Percentiles rank a stretch among this genome's conserved stretches.
Conservation (phyloP, 2,888 invertebrate genomes). For the Scelioninae gen. 2 region DNA sequence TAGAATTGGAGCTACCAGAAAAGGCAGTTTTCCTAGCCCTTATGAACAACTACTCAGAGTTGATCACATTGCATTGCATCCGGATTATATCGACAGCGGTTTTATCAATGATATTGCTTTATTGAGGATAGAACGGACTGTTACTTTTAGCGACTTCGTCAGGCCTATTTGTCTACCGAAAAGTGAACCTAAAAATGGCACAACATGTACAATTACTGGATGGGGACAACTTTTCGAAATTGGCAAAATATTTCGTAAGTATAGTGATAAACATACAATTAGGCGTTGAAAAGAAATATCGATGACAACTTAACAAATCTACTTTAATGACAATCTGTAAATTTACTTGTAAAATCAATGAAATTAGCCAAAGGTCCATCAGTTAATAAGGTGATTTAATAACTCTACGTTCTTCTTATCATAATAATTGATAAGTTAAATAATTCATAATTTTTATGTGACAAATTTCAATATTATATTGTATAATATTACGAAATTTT, state of each 20-base stretch:
- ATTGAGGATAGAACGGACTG: slow-evolving; percentile 79
- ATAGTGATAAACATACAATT: not conserved
- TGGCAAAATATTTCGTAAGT: slow-evolving; percentile 87
- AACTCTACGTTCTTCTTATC: too few relatives aligned
- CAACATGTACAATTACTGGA: slow-evolving; percentile 86
- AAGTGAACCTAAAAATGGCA: slow-evolving; percentile 80
- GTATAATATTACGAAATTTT: too few relatives aligned
- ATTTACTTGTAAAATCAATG: too few relatives aligned
- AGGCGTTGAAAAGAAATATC: too few relatives aligned
- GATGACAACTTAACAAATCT: too few relatives aligned
- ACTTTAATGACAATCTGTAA: too few relatives aligned
- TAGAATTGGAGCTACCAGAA: slow-evolving; percentile 84
- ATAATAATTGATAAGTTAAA: too few relatives aligned
- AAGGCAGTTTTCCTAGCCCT: slow-evolving; percentile 85
- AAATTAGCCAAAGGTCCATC: too few relatives aligned
- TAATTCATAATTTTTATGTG: too few relatives aligned
- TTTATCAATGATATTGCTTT: slow-evolving; percentile 88
- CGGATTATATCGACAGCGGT: slow-evolving; percentile 84
- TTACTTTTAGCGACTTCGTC: slow-evolving; percentile 80
- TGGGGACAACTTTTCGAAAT: slow-evolving; percentile 90
- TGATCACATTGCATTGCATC: slow-evolving; percentile 82
- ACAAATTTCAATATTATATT: too few relatives aligned
- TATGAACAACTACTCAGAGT: slow-evolving; percentile 84
- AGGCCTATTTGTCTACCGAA: slow-evolving; percentile 82
- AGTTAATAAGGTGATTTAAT: too few relatives aligned